A percentile compares a stretch with the other conserved stretches of the same genome.
phyloP scores from a whole-genome alignment of 2,113 vertebrate genomes.

The Rostratula benghalensis region DNA sequence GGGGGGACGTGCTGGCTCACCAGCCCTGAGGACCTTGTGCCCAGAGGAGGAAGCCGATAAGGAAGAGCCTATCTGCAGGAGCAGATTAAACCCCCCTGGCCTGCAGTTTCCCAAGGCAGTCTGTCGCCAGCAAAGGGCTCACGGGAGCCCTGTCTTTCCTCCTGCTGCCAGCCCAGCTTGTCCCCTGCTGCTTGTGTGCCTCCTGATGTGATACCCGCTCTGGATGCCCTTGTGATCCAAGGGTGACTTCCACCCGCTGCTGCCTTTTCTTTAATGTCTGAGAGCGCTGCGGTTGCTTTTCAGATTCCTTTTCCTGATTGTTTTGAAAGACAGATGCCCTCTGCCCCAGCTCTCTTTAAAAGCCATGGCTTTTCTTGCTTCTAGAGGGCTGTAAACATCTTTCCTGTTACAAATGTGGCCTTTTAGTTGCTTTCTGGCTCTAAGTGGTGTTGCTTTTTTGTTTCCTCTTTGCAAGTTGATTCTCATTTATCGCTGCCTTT shows the following conservation, averaged over 20 bases:
- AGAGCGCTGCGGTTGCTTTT: neutral
- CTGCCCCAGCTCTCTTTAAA: neutral
- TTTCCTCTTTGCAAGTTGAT: neutral
- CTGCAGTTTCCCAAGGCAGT: neutral
- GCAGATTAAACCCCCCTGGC: neutral
- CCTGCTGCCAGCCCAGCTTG: neutral
- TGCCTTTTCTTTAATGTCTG: neutral
- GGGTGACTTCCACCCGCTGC: neutral
- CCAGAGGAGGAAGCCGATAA: neutral
- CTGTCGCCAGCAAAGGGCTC: neutral
- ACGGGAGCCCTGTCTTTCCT: neutral
- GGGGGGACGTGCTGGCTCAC: neutral
- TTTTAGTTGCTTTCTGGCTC: neutral
- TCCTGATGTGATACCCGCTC: neutral
- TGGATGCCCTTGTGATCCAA: neutral
- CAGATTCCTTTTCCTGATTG: neutral
- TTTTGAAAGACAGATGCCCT: slow-evolving; percentile 12
- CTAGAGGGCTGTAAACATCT: neutral
- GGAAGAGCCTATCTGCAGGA: neutral
- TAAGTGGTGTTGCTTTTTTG: neutral
- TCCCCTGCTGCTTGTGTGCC: neutral
- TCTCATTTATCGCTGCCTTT: neutral
- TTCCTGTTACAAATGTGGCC: slow-evolving; percentile 4
- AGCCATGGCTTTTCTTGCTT: neutral
- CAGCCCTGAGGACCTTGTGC: neutral